A percentile compares a stretch with the other conserved stretches of the same genome.
Conservation (phyloP, 2,797 vertebrate species). For the Forpus xanthops region DNA sequence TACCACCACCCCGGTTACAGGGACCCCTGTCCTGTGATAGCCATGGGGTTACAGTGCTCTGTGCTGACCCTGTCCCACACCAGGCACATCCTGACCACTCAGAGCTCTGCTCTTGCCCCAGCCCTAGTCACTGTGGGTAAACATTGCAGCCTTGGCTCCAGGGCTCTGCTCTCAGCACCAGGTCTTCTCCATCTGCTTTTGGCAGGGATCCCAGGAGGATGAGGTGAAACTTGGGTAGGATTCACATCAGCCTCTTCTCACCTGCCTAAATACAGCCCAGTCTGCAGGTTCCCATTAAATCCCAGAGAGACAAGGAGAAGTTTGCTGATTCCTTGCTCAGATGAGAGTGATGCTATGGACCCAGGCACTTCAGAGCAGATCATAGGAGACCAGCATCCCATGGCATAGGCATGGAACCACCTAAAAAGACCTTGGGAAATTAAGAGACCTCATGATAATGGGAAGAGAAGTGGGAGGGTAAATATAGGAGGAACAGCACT, state of each 20-base stretch:
- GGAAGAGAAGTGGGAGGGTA: background rate
- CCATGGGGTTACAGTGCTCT: background rate
- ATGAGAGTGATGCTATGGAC: background rate
- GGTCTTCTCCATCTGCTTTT: background rate
- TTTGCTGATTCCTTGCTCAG: background rate
- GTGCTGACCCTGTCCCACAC: background rate
- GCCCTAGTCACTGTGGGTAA: fast-evolving
- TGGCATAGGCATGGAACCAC: background rate
- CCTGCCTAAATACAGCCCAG: background rate
- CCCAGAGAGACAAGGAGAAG: background rate
- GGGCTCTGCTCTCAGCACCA: background rate
- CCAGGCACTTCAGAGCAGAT: background rate
- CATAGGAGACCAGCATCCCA: background rate
- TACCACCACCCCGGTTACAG: background rate
- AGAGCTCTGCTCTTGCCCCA: background rate
- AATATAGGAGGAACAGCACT: background rate
- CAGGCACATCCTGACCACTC: fast-evolving
- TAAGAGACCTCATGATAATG: background rate
- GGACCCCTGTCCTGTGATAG: background rate
- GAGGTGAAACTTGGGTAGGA: background rate
- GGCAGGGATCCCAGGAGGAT: background rate
- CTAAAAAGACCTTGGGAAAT: background rate
- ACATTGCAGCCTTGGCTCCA: fast-evolving
- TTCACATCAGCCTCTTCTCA: background rate
- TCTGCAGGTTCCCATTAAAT: background rate